phyloP scores from a whole-genome alignment of 1,140 invertebrate genomes.

The Calliphora vicina region DNA sequence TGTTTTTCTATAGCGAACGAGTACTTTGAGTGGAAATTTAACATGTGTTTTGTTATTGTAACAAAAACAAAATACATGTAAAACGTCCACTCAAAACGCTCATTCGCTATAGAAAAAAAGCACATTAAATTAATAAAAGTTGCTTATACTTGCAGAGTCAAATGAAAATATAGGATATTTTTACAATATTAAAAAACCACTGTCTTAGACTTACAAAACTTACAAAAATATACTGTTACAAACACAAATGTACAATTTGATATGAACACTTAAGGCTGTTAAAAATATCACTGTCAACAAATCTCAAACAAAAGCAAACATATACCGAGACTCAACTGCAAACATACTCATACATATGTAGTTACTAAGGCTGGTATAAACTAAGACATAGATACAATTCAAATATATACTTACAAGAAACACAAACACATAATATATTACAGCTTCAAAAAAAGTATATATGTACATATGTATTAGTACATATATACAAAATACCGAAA shows the following conservation, averaged over 20 bases:
- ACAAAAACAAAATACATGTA: too few relatives aligned
- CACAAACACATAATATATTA: too few relatives aligned
- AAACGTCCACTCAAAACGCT: too few relatives aligned
- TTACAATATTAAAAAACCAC: not conserved
- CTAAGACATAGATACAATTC: not conserved
- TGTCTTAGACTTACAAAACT: not conserved
- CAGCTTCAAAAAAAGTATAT: not conserved
- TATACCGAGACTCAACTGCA: not conserved
- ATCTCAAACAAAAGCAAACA: constrained; percentile 33
- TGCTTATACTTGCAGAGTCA: too few relatives aligned
- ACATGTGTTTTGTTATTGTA: too few relatives aligned
- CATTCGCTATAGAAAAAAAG: too few relatives aligned
- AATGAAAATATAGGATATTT: too few relatives aligned
- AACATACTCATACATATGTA: too few relatives aligned
- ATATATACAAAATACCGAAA: not conserved
- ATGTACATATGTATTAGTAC: not conserved
- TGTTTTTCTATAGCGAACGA: too few relatives aligned
- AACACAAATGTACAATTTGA: not conserved
- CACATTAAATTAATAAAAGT: too few relatives aligned
- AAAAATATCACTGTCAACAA: constrained; percentile 33
- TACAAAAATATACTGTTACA: not conserved
- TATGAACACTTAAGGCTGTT: constrained; percentile 32
- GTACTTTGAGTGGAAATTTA: too few relatives aligned
- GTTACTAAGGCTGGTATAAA: not conserved
- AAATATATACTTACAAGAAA: too few relatives aligned